phyloP scores from a whole-genome alignment of 2,113 vertebrate genomes.

The Potamarius usumacintae region DNA sequence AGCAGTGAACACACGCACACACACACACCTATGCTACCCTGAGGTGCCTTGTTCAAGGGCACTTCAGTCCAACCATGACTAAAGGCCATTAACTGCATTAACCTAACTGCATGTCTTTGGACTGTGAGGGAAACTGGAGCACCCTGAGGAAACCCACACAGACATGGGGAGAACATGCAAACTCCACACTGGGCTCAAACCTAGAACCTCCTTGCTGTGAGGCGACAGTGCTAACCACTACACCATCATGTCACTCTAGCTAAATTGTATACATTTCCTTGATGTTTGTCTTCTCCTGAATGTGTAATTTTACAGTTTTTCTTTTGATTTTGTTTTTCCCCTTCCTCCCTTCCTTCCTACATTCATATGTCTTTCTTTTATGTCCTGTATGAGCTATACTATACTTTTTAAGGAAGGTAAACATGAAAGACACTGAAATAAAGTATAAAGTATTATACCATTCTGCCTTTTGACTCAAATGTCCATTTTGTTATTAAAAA shows the following conservation, averaged over 20 bases:
- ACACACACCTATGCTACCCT: too few species aligned
- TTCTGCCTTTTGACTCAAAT: background rate
- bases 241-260: background rate
- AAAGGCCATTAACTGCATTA: too few species aligned
- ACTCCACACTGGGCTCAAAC: too few species aligned
- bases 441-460: background rate
- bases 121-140: too few species aligned
- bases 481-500: constrained; percentile 3
- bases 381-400: background rate
- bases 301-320: background rate
- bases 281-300: background rate
- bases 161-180: too few species aligned
- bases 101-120: too few species aligned
- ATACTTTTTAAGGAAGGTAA: background rate
- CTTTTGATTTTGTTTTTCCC: background rate
- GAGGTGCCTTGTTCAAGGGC: too few species aligned
- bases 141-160: too few species aligned
- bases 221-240: too few species aligned
- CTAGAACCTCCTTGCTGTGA: too few species aligned
- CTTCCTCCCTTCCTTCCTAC: background rate
- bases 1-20: too few species aligned
- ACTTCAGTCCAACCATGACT: too few species aligned
- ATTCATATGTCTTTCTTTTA: background rate
- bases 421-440: background rate
- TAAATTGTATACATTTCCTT: constrained; percentile 2